These are phyloP conservation scores for Chrysolina americana DNA, from an alignment of 2,888 invertebrate genomes.

Conservation along the genomic window DNA sequence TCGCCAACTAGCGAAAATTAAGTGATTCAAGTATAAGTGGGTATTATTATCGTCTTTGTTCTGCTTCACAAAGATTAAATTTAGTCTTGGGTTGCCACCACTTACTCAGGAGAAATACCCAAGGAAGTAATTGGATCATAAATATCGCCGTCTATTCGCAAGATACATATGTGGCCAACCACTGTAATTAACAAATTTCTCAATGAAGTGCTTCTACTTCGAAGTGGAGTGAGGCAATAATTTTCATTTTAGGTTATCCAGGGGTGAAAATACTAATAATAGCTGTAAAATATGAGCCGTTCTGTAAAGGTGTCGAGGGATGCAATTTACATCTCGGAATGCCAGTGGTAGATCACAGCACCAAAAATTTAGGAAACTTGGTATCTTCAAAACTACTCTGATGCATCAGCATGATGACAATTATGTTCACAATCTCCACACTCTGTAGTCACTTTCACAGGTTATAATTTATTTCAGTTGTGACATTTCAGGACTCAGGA, in stretches of 20 bases:
- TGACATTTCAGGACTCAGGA: too few relatives aligned
- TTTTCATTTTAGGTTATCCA: slow-evolving; percentile 4
- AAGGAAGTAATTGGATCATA: slow-evolving; percentile 20
- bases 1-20: too few relatives aligned
- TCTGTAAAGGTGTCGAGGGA: background rate
- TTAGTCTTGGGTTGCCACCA: background rate
- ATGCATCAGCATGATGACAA: too few relatives aligned
- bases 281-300: background rate
- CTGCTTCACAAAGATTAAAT: background rate
- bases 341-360: too few relatives aligned
- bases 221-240: slow-evolving; percentile 5
- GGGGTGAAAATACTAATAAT: slow-evolving; percentile 1
- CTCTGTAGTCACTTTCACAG: too few relatives aligned
- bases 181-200: slow-evolving; percentile 24
- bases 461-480: too few relatives aligned
- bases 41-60: background rate
- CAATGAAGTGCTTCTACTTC: background rate
- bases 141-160: background rate
- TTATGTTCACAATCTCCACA: too few relatives aligned
- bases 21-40: background rate
- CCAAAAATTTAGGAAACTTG: too few relatives aligned
- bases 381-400: too few relatives aligned
- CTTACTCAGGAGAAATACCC: background rate
- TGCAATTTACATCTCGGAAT: too few relatives aligned
- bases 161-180: slow-evolving; percentile 15